Evolutionary conservation across 2,113 vertebrate genomes (phyloP).

Genomic region (Andinoacara biseriatus): DNA sequence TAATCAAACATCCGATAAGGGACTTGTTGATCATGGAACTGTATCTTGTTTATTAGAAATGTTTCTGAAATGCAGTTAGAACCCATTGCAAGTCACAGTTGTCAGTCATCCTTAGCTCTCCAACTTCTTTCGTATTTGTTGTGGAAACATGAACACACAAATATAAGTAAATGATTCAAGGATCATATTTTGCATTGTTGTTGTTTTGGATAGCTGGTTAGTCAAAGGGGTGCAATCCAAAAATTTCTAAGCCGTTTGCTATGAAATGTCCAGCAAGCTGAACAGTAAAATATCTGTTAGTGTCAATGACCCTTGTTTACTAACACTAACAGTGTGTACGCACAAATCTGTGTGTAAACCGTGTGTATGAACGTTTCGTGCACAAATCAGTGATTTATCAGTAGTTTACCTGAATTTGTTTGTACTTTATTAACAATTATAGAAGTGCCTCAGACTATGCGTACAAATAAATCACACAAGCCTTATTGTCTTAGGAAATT

Average conservation of each 20-base stretch:
- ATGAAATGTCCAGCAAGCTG: too few relatives aligned
- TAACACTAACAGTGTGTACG: too few relatives aligned
- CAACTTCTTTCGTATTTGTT: conserved; percentile 22
- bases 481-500: too few relatives aligned
- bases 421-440: too few relatives aligned
- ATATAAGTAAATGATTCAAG: conserved; percentile 1
- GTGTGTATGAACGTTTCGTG: too few relatives aligned
- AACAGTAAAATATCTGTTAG: too few relatives aligned
- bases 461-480: too few relatives aligned
- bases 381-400: too few relatives aligned
- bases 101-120: background rate
- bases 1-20: background rate
- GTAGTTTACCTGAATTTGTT: too few relatives aligned
- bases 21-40: background rate
- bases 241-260: background rate
- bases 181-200: conserved; percentile 27
- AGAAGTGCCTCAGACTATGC: too few relatives aligned
- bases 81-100: conserved; percentile 21
- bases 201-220: conserved; percentile 3
- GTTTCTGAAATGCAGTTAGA: background rate
- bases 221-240: conserved; percentile 1
- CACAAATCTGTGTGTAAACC: too few relatives aligned
- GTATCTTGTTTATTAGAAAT: background rate
- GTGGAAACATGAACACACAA: conserved; percentile 45
- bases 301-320: too few relatives aligned